Evolutionary conservation across 2,888 invertebrate species (phyloP).

Genomic region (Rotaria sp.): DNA sequence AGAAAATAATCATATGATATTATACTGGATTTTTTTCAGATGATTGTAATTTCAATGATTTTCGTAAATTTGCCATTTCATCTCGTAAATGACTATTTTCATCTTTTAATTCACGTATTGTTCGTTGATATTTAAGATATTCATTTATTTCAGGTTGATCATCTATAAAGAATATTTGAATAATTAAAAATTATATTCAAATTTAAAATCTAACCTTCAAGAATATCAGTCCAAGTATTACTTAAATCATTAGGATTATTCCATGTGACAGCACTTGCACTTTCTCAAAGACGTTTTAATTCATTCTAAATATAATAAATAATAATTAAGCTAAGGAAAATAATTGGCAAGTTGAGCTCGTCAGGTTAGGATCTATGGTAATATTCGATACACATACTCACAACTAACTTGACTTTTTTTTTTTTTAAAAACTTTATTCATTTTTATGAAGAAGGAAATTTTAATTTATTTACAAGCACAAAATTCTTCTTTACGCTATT

Average conservation of each 20-base stretch:
- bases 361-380: no score
- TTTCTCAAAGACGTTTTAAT: neutral
- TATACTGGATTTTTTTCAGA: neutral
- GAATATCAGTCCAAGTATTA: neutral
- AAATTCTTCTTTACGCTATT: no score
- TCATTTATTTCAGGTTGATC: neutral
- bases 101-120: constrained; percentile 32
- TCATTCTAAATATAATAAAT: neutral
- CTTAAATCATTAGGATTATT: neutral
- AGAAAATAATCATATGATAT: neutral
- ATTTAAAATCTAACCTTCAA: neutral
- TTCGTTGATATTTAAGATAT: neutral
- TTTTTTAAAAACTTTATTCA: no score
- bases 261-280: neutral
- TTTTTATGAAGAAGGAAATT: no score
- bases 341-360: no score
- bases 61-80: constrained; percentile 34
- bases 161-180: neutral
- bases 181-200: neutral
- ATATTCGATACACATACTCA: no score
- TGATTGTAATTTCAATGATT: neutral
- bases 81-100: constrained; percentile 33
- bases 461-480: no score
- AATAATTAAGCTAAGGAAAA: no score
- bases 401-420: no score